Base-by-base conservation (phyloP, 1,140 invertebrate species). In the Glossosoma conforme region DNA sequence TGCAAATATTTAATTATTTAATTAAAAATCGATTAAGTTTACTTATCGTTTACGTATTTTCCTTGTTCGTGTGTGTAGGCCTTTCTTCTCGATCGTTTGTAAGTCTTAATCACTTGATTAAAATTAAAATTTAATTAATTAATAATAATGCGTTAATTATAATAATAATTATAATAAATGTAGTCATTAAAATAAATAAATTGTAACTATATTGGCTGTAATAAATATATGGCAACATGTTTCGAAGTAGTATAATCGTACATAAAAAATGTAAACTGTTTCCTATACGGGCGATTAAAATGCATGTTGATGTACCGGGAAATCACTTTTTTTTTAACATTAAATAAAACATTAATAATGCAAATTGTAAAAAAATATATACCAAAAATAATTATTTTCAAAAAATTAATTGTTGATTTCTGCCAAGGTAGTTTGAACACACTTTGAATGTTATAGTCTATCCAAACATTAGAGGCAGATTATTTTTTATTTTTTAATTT, bases 191-290 rank as follows among this genome's bases (percentile, higher is more conserved):
- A 48, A 35, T 33, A 22, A 17, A 22, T 42, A 33, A 42, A 22
- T 42, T 15, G 35, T 43, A 42, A 42, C 25, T 24, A 17, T 17
- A 35, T 35, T 42, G 35, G 24, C 35, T 20, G 14, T 36, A 54
- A 55, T 38, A 41, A 52, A 52, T 44, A 57, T 58, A 58, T 58
- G 56, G 56, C 56, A 58, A 58, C 56, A 32, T 42, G 45, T 53
- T 44, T 57, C 25, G 49, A 40, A 40, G 24, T 21, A 47, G 36
- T 17, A 21, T 50, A 35, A 22, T 40, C 35, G 15, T 15, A 35
- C 19, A 49, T 56, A 41, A 50, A 14, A 43, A 19, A 28, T 44
- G 40, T 45, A 10, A 11, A 28, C 48, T 20, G 8, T 38, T 40
- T 33, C 47, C 20, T 19, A 1, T 44, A 52, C 41, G 50, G 45